phyloP scores from a whole-genome alignment of 1,140 invertebrate genomes.

The Thaumatotibia leucotreta region DNA sequence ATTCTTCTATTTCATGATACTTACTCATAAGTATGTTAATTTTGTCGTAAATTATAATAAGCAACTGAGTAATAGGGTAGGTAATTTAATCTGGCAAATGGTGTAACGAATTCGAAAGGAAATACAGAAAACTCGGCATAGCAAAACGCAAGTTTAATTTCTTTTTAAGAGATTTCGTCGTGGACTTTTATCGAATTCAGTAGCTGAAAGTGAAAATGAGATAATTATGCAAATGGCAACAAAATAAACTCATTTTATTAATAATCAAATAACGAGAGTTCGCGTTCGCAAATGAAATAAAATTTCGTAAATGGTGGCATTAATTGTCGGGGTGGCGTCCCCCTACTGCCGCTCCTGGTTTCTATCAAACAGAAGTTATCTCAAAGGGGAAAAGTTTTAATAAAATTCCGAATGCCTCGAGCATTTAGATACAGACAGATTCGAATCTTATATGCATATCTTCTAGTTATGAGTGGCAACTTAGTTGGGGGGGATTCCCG shows the following conservation, averaged over 20 bases:
- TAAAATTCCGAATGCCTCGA: conserved; percentile 62
- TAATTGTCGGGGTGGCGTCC: conserved; percentile 47
- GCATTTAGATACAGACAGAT: conserved; percentile 46
- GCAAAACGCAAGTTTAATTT: conserved; percentile 39
- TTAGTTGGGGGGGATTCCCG: conserved; percentile 31
- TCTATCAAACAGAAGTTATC: conserved; percentile 68
- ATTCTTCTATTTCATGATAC: background rate
- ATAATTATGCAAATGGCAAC: conserved; percentile 68
- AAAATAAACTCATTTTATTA: conserved; percentile 72
- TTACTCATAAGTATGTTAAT: conserved; percentile 2
- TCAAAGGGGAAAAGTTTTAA: conserved; percentile 68
- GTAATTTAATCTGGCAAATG: conserved; percentile 8
- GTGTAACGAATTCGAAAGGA: background rate
- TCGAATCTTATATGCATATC: conserved; percentile 41
- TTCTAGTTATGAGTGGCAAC: conserved; percentile 41
- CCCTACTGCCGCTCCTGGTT: conserved; percentile 35
- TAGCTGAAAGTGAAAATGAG: conserved; percentile 55
- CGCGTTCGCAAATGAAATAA: conserved; percentile 61
- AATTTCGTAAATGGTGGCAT: conserved; percentile 67
- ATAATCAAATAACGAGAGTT: conserved; percentile 66
- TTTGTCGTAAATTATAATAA: conserved; percentile 7
- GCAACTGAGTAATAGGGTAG: conserved; percentile 1
- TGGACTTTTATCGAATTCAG: conserved; percentile 44
- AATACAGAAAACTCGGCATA: conserved; percentile 16
- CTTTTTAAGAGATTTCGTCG: conserved; percentile 40